These are phyloP conservation scores for Cryptomyrus ogoouensis DNA, from an alignment of 2,113 vertebrate species.

Conservation along the genomic window DNA sequence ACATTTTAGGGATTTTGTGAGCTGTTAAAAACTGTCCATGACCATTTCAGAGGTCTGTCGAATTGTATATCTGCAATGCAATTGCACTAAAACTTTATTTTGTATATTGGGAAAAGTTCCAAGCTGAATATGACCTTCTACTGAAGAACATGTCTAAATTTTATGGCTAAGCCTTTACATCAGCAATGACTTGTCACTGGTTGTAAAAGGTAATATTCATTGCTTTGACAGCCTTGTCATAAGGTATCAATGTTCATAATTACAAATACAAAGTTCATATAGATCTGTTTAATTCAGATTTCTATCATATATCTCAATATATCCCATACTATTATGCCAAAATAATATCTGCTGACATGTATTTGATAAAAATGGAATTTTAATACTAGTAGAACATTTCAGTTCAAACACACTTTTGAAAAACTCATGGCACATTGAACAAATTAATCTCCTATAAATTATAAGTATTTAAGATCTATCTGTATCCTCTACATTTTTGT, in stretches of 20 bases:
- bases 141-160: not conserved
- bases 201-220: not conserved
- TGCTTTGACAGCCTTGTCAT: not conserved
- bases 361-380: not conserved
- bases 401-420: not conserved
- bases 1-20: not conserved
- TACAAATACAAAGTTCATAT: not conserved
- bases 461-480: not conserved
- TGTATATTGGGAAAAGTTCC: not conserved
- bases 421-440: not conserved
- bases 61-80: not conserved
- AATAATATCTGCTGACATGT: not conserved
- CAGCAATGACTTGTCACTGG: not conserved
- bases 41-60: not conserved
- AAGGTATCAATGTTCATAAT: not conserved
- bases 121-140: not conserved
- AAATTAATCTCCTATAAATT: not conserved
- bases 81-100: not conserved
- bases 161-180: not conserved
- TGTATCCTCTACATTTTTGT: constrained; percentile 7
- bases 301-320: not conserved
- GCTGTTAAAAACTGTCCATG: not conserved
- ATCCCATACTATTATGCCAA: not conserved
- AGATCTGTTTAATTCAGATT: not conserved
- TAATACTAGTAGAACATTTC: not conserved